These are phyloP conservation scores for Pogonophryne albipinna DNA, from an alignment of 2,797 vertebrate genomes.

Conservation along the genomic window DNA sequence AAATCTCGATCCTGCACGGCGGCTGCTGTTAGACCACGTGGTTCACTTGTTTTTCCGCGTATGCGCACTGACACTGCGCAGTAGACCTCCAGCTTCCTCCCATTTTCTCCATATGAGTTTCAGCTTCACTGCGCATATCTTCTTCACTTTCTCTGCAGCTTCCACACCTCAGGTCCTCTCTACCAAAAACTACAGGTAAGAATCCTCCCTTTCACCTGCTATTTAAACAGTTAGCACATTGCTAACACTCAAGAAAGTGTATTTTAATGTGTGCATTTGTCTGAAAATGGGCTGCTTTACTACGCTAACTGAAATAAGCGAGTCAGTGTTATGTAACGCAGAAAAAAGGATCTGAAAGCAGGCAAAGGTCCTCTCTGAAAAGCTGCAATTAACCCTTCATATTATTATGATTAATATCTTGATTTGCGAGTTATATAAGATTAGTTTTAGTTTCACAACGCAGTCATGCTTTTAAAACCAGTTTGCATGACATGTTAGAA, in stretches of 20 bases:
- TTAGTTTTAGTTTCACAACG: too few relatives aligned
- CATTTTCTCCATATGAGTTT: not conserved
- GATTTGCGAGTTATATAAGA: not conserved
- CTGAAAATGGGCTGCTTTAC: not conserved
- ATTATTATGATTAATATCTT: too few relatives aligned
- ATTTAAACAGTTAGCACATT: accelerated
- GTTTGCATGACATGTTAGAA: not conserved
- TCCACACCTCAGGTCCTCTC: not conserved
- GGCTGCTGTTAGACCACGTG: not conserved
- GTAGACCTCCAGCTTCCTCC: accelerated
- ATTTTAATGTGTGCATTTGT: not conserved
- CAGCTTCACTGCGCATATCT: too few relatives aligned
- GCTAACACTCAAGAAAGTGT: accelerated
- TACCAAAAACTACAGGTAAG: constrained; percentile 4
- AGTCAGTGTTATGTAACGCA: not conserved
- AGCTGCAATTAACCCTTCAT: too few relatives aligned
- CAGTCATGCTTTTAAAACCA: not conserved
- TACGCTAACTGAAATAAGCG: too few relatives aligned
- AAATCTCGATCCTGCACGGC: too few relatives aligned
- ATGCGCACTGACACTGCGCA: constrained; percentile 44
- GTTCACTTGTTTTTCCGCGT: constrained; percentile 44
- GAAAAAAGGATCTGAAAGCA: not conserved
- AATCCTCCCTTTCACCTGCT: accelerated
- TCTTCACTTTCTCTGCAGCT: not conserved
- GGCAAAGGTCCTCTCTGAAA: not conserved